Evolutionary conservation across 2,797 vertebrate genomes (phyloP).

Genomic region (Pampus argenteus): DNA sequence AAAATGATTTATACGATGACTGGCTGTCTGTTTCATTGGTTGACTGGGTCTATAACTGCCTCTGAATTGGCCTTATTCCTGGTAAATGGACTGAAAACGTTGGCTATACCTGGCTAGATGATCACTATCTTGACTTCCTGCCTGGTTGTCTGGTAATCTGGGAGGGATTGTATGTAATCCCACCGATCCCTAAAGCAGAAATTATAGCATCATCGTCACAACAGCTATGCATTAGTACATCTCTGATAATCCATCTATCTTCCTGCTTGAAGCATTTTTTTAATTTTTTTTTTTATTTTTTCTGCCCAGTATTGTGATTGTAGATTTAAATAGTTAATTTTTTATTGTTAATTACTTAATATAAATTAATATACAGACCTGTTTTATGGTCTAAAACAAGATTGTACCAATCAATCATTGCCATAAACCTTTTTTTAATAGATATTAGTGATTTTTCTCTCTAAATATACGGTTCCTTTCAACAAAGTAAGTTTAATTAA

Average conservation of each 20-base stretch:
- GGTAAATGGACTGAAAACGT: conserved; percentile 16
- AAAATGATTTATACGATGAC: neutral
- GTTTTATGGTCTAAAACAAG: no score
- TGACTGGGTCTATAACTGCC: neutral
- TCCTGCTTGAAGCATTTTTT: conserved; percentile 23
- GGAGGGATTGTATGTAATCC: conserved; percentile 70
- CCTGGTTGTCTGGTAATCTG: conserved; percentile 60
- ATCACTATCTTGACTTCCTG: conserved; percentile 46
- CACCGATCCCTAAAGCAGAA: conserved; percentile 66
- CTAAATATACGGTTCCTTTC: no score
- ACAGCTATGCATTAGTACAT: conserved; percentile 47
- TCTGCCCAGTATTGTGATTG: no score
- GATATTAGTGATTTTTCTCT: no score
- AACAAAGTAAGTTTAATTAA: no score
- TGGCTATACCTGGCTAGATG: conserved; percentile 43
- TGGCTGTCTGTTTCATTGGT: neutral
- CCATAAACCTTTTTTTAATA: no score
- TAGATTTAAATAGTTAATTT: no score
- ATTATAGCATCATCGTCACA: conserved; percentile 57
- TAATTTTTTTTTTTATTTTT: neutral
- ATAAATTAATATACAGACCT: no score
- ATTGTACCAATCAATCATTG: no score
- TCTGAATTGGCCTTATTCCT: conserved; percentile 5
- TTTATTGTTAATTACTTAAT: no score
- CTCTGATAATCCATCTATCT: conserved; percentile 53